These are phyloP conservation scores for Corythaixoides concolor DNA, from an alignment of 2,113 vertebrate species.

Conservation along the genomic window DNA sequence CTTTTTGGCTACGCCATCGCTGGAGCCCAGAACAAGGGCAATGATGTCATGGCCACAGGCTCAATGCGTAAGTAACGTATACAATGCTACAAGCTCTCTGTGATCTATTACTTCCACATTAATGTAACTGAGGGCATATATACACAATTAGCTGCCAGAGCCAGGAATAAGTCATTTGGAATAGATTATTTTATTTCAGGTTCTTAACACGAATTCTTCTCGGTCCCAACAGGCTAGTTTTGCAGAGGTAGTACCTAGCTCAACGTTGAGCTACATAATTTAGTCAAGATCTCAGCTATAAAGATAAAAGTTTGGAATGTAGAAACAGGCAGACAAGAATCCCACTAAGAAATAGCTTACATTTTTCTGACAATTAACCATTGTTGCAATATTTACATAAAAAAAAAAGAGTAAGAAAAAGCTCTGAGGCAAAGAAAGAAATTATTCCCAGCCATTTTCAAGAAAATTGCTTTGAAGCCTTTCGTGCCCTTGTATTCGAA, in stretches of 20 bases:
- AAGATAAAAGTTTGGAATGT: slow-evolving; percentile 46
- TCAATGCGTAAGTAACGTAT: not conserved
- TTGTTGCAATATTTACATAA: slow-evolving; percentile 34
- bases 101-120: slow-evolving; percentile 34
- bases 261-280: not conserved
- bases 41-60: slow-evolving; percentile 30
- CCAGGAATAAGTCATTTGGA: slow-evolving; percentile 37
- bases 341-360: slow-evolving; percentile 26
- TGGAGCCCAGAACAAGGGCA: not conserved
- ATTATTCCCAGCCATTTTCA: slow-evolving; percentile 1
- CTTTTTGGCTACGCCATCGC: not conserved
- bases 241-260: slow-evolving; percentile 18
- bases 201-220: slow-evolving; percentile 25
- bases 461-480: not conserved
- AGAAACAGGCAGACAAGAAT: slow-evolving; percentile 37
- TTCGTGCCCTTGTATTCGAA: slow-evolving; percentile 10
- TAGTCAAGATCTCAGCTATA: slow-evolving; percentile 22
- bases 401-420: not conserved
- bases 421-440: not conserved
- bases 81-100: not conserved
- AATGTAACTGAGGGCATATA: not conserved
- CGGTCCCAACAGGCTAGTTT: slow-evolving; percentile 7
- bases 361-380: slow-evolving; percentile 51
- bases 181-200: slow-evolving; percentile 26
- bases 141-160: not conserved